A percentile compares a stretch with the other conserved stretches of the same genome.
These are phyloP conservation scores for Dinoponera quadriceps DNA, from an alignment of 1,140 invertebrate species.

Conservation along the genomic window DNA sequence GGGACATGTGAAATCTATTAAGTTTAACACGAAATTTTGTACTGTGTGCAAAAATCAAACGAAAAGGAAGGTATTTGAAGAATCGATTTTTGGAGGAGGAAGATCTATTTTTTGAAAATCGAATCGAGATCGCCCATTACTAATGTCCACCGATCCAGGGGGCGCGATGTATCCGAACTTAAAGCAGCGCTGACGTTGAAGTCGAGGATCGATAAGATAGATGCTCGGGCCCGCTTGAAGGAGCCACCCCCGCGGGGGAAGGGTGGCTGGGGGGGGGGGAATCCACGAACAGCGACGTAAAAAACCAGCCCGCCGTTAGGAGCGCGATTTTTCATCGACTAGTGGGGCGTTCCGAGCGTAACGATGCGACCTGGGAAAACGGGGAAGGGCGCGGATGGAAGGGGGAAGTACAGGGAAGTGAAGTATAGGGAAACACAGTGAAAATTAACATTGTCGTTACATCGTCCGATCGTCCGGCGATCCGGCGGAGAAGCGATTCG, in stretches of 20 bases:
- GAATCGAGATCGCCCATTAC: too few species aligned
- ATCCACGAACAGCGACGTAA: neutral
- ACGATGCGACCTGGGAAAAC: too few species aligned
- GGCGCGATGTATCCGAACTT: slow-evolving; percentile 20
- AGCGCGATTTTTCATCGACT: slow-evolving; percentile 7
- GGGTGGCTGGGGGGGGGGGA: neutral
- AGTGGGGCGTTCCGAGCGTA: neutral
- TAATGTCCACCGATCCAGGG: slow-evolving; percentile 22
- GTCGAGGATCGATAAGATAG: slow-evolving; percentile 37
- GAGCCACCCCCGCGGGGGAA: neutral
- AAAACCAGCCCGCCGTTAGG: neutral
- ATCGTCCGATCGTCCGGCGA: neutral
- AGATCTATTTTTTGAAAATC: too few species aligned
- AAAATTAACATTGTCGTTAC: neutral
- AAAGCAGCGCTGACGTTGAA: neutral
- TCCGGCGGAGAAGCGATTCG: too few species aligned
- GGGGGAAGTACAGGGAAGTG: too few species aligned
- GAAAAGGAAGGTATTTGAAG: too few species aligned
- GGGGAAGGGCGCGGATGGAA: too few species aligned
- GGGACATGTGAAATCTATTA: too few species aligned
- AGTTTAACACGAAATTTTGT: too few species aligned
- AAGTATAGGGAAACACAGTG: neutral
- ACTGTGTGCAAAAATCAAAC: too few species aligned
- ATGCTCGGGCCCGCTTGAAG: neutral
- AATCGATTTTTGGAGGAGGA: too few species aligned